phyloP scores from a whole-genome alignment of 2,888 invertebrate species.

The Villa cingulata region DNA sequence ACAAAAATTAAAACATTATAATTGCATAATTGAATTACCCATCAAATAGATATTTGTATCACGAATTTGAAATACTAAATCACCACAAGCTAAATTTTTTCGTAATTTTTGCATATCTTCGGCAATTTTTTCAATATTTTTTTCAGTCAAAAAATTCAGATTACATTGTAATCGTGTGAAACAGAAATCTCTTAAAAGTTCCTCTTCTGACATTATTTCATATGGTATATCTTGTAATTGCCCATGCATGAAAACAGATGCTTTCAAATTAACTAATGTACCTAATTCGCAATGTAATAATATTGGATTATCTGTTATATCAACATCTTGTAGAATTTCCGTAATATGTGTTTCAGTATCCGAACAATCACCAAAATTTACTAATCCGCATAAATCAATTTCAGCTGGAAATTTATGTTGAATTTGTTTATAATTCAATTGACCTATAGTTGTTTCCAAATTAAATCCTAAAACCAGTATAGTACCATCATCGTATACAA shows the following conservation, averaged over 20 bases:
- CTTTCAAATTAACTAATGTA: conserved; percentile 44
- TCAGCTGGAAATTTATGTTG: conserved; percentile 58
- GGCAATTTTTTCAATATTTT: conserved; percentile 42
- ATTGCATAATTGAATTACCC: conserved; percentile 31
- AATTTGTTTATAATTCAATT: conserved; percentile 37
- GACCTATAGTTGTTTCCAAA: conserved; percentile 45
- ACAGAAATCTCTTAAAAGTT: conserved; percentile 54
- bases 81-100: conserved; percentile 60
- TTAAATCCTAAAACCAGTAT: conserved; percentile 55
- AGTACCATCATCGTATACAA: conserved; percentile 59
- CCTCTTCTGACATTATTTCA: conserved; percentile 47
- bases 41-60: conserved; percentile 52
- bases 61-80: conserved; percentile 55
- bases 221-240: conserved; percentile 52
- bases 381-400: conserved; percentile 60
- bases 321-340: conserved; percentile 52
- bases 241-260: conserved; percentile 57
- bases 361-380: conserved; percentile 49
- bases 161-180: conserved; percentile 54
- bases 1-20: too few species aligned
- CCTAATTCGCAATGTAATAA: conserved; percentile 45
- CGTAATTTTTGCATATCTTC: conserved; percentile 49
- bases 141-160: conserved; percentile 50
- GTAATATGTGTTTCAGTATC: conserved; percentile 47
- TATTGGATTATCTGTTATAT: conserved; percentile 68